A percentile compares a stretch with the other conserved stretches of the same genome.
Evolutionary conservation across 2,113 vertebrate genomes (phyloP).

Genomic region (Pardalotus punctatus): DNA sequence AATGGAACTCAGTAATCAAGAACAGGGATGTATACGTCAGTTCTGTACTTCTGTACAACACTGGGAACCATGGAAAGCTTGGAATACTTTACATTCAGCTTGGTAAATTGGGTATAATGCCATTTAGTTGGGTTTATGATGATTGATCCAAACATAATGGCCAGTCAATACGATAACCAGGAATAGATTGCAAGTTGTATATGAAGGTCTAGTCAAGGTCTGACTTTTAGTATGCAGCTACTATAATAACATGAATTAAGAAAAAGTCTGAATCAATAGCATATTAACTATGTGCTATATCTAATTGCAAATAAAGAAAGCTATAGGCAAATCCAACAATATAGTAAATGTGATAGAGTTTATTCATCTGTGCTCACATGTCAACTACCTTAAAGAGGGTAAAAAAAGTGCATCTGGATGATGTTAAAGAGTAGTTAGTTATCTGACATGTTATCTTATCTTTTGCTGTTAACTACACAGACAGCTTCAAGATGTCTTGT

Average conservation of each 20-base stretch:
- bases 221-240: neutral
- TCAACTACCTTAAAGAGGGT: neutral
- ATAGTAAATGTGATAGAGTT: neutral
- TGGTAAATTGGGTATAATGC: neutral
- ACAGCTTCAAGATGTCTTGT: neutral
- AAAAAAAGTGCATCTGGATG: neutral
- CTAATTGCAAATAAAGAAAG: neutral
- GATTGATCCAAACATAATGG: slow-evolving; percentile 16
- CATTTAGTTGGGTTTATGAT: slow-evolving; percentile 1
- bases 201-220: slow-evolving; percentile 13
- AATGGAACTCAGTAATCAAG: neutral
- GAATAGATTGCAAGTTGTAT: neutral
- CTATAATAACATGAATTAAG: neutral
- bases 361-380: neutral
- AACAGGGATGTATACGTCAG: neutral
- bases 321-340: neutral
- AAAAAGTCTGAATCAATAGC: neutral
- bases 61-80: neutral
- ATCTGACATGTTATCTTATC: neutral
- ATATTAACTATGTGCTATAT: neutral
- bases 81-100: neutral
- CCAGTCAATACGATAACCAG: neutral
- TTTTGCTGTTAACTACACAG: neutral
- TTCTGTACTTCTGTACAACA: neutral
- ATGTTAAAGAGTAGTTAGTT: neutral